Evolutionary conservation across 2,888 invertebrate species (phyloP).

Genomic region (Malacosoma neustria): DNA sequence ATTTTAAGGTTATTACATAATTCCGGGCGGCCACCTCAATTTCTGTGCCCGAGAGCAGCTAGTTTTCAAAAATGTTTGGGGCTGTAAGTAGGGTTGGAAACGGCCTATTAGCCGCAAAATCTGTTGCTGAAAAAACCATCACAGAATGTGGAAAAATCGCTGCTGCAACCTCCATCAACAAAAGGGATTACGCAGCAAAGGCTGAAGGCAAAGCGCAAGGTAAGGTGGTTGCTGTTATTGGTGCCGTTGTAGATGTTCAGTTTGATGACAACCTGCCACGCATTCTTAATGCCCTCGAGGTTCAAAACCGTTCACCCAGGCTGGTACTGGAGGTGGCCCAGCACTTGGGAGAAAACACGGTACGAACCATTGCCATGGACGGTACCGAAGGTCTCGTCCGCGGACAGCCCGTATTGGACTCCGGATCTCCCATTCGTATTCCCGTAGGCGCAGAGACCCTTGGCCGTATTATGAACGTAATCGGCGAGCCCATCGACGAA

Average conservation of each 20-base stretch:
- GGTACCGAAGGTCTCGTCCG: slow-evolving; percentile 95
- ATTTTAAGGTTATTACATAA: slow-evolving; percentile 60
- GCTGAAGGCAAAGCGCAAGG: slow-evolving; percentile 63
- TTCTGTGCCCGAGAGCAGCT: slow-evolving; percentile 35
- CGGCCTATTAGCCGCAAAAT: slow-evolving; percentile 76
- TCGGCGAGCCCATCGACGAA: slow-evolving; percentile 91
- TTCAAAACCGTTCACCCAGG: slow-evolving; percentile 85
- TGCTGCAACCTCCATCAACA: slow-evolving; percentile 50
- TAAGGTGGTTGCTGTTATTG: slow-evolving; percentile 94
- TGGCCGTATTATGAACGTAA: slow-evolving; percentile 95
- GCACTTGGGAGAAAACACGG: slow-evolving; percentile 93
- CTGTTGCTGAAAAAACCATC: slow-evolving; percentile 73
- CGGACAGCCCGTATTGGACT: slow-evolving; percentile 89
- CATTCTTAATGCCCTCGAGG: slow-evolving; percentile 96
- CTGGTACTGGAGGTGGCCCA: slow-evolving; percentile 93
- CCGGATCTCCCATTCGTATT: slow-evolving; percentile 91
- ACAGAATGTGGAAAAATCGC: slow-evolving; percentile 74
- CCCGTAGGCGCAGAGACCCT: slow-evolving; percentile 93
- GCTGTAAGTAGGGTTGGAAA: slow-evolving; percentile 76
- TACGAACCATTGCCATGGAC: slow-evolving; percentile 96
- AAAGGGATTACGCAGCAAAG: slow-evolving; percentile 58
- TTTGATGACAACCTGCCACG: slow-evolving; percentile 94
- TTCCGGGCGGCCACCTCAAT: slow-evolving; percentile 39
- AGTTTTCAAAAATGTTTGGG: slow-evolving; percentile 72
- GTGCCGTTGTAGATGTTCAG: slow-evolving; percentile 98